Conservation (phyloP, 2,113 vertebrate genomes). For the Ranitomeya imitator region DNA sequence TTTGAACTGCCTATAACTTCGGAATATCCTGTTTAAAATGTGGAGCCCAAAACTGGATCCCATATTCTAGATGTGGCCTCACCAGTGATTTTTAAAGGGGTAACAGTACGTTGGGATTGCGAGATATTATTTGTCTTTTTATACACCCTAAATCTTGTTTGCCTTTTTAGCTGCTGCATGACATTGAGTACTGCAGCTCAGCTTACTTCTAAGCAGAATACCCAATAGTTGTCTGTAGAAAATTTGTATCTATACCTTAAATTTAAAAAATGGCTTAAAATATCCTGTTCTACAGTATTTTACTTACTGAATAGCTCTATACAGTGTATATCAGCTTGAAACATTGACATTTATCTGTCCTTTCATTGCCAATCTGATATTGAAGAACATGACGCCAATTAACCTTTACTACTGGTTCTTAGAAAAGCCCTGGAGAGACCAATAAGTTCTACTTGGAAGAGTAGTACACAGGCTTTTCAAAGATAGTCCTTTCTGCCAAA, state of each 20-base stretch:
- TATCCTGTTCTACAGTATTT: neutral
- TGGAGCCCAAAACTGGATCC: too few relatives aligned
- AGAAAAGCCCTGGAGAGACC: neutral
- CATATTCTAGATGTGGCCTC: too few relatives aligned
- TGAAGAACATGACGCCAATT: slow-evolving; percentile 4
- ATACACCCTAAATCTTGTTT: too few relatives aligned
- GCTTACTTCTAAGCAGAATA: too few relatives aligned
- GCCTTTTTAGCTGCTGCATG: too few relatives aligned
- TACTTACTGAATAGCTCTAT: neutral
- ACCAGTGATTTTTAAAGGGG: too few relatives aligned
- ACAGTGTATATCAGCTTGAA: neutral
- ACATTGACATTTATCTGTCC: neutral
- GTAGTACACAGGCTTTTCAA: neutral
- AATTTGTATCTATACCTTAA: neutral
- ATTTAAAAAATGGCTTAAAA: neutral
- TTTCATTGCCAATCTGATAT: neutral
- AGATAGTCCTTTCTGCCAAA: slow-evolving; percentile 3
- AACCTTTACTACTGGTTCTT: slow-evolving; percentile 37
- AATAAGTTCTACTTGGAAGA: slow-evolving; percentile 1
- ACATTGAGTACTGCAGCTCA: too few relatives aligned
- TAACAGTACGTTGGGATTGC: too few relatives aligned
- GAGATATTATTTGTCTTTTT: too few relatives aligned
- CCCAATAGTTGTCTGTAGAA: neutral
- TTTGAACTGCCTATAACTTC: too few relatives aligned
- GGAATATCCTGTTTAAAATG: too few relatives aligned